Evolutionary conservation across 2,113 vertebrate genomes (phyloP), one percentile per base, ranked within the genome.

Genomic region (Chlamydotis undulata): DNA sequence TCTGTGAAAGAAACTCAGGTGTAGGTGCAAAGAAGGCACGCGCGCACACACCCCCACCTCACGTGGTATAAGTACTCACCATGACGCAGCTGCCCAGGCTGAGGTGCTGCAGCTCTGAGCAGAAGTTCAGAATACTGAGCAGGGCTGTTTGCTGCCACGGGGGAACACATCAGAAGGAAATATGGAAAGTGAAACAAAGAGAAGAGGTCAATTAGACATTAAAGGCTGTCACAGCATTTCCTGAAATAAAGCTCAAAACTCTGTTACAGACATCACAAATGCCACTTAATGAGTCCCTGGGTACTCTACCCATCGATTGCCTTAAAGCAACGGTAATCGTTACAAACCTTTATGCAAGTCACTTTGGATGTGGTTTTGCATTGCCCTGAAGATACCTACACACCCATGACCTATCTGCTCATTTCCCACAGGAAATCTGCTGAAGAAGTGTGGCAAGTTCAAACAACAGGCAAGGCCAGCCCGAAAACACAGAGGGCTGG

Each of bases 61-160:
- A 31, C 19, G 55, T 19, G 17, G 55, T n/a, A 37, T 28, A 80
- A 83, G 90, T 45, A 98, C 99, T 99, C 96, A 99, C 99, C 99
- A 99, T 99, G 80, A 99, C 98, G 14, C 99, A 99, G 97, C 99
- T 99, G 86, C 99, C 99, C 70, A 99, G 97, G 98, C 99, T 99
- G 93, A 99, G 98, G 98, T 99, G 99, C 94, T 98, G 99, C 96
- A 99, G 98, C 94, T 99, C 99, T 17, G 98, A 98, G 94, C 99
- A 99, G 98, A 99, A 99, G 95, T 99, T 99, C 97, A 99, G 98
- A 97, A 99, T 99, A 97, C 98, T 99, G 97, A 99, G 98, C 91
- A 99, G 97, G 50, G 99, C 98, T 56, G 99, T 99, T 99, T 99
- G 99, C 99, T 99, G 98, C 96, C 98, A 97, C 52, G 3, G 65